Percentiles rank a stretch among this genome's conserved stretches.
Conservation (phyloP, 2,113 vertebrate genomes). For the Sinocyclocheilus maitianheensis region DNA sequence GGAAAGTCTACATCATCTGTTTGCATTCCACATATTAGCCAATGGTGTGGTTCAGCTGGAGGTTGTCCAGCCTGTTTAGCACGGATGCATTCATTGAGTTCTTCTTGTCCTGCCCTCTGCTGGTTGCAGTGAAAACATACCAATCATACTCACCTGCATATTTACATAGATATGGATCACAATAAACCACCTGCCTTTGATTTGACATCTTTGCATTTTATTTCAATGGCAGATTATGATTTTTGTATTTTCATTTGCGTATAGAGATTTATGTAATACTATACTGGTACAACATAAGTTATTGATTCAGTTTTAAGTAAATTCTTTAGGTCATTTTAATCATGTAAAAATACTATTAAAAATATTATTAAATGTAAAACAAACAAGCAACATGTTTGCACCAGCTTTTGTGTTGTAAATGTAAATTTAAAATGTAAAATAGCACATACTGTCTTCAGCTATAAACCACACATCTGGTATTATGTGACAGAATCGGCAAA, state of each 20-base stretch:
- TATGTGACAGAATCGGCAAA: too few relatives aligned
- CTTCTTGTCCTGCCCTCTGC: neutral
- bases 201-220: neutral
- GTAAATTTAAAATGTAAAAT: neutral
- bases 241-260: neutral
- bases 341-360: neutral
- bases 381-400: constrained; percentile 10
- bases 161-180: neutral
- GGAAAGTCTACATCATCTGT: constrained; percentile 49
- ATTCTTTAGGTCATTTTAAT: neutral
- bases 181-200: neutral
- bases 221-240: neutral
- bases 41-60: neutral
- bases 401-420: neutral
- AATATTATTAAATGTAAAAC: neutral
- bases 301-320: neutral
- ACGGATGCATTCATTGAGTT: neutral
- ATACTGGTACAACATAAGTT: neutral
- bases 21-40: constrained; percentile 34
- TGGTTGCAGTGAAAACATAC: neutral
- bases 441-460: neutral
- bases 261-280: neutral
- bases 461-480: neutral
- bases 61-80: neutral
- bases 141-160: neutral